Evolutionary conservation across 2,113 vertebrate species (phyloP).

Genomic region (Gobiocypris rarus): DNA sequence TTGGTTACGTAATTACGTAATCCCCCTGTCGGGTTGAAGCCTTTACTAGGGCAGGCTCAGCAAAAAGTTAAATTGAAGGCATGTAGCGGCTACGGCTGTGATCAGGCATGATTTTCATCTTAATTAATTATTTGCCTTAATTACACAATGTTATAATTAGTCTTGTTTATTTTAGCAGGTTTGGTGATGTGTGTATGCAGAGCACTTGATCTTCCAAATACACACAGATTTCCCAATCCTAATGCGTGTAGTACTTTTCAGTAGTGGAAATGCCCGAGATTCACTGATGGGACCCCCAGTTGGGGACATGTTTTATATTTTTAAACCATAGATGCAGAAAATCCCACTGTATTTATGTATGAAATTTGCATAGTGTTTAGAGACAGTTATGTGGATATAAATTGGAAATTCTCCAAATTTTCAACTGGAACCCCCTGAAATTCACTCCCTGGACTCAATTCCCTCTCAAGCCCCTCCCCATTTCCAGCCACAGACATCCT

Average conservation of each 20-base stretch:
- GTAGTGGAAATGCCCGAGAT: neutral
- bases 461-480: no score
- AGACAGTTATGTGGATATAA: no score
- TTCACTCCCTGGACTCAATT: no score
- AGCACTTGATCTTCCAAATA: neutral
- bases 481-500: neutral
- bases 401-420: no score
- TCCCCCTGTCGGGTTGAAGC: neutral
- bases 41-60: neutral
- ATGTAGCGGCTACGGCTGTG: neutral
- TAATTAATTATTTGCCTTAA: neutral
- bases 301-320: no score
- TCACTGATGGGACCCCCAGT: no score
- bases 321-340: no score
- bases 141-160: constrained; percentile 3
- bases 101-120: no score
- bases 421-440: no score
- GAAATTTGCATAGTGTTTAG: no score
- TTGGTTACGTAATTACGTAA: neutral
- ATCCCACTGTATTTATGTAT: no score
- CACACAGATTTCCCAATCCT: neutral
- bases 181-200: neutral
- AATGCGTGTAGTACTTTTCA: neutral
- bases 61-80: neutral
- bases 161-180: neutral